Evolutionary conservation across 2,113 vertebrate genomes (phyloP).

Genomic region (Limanda limanda): DNA sequence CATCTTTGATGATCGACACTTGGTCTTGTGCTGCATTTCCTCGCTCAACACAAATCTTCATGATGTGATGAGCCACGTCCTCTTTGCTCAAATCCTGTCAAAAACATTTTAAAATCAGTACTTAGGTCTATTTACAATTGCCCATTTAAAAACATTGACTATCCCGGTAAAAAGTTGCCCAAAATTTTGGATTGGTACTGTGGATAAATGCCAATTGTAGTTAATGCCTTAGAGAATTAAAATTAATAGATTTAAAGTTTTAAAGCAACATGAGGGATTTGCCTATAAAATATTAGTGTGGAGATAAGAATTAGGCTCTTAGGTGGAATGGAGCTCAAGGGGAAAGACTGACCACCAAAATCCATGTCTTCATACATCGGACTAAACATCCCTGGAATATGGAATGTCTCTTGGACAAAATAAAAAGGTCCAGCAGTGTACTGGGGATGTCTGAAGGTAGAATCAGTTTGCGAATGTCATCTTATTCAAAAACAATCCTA

Average conservation of each 20-base stretch:
- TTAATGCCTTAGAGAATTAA: too few relatives aligned
- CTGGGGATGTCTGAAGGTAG: conserved; percentile 21
- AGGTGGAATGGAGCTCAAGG: not conserved
- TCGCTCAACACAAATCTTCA: too few relatives aligned
- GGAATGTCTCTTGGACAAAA: conserved; percentile 37
- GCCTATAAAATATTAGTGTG: not conserved
- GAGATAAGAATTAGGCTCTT: conserved; percentile 1
- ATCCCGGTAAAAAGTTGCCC: too few relatives aligned
- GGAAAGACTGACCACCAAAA: conserved; percentile 35
- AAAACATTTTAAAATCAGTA: too few relatives aligned
- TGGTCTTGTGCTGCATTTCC: too few relatives aligned
- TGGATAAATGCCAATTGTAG: too few relatives aligned
- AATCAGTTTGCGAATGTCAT: conserved; percentile 31
- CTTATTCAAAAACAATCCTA: conserved; percentile 11
- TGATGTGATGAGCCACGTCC: too few relatives aligned
- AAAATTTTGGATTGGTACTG: too few relatives aligned
- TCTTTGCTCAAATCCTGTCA: too few relatives aligned
- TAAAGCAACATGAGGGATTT: not conserved
- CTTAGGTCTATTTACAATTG: not conserved
- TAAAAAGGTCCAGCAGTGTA: conserved; percentile 22
- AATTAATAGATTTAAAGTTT: too few relatives aligned
- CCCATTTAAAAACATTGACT: not conserved
- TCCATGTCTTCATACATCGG: conserved; percentile 23
- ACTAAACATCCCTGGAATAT: conserved; percentile 31
- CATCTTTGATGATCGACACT: too few relatives aligned